Conservation (phyloP, 2,797 vertebrate species). For the Parambassis ranga region DNA sequence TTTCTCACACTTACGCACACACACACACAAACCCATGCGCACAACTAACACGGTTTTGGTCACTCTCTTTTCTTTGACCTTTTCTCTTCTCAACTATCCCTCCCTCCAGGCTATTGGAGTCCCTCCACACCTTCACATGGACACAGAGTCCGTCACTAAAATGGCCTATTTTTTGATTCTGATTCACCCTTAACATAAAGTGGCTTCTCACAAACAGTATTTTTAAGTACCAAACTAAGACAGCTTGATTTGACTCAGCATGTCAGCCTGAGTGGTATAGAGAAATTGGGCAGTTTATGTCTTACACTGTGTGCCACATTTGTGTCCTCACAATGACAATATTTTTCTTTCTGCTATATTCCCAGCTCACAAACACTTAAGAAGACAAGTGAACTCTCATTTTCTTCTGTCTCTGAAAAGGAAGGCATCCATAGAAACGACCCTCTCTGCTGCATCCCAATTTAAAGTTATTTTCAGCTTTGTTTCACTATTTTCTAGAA, state of each 20-base stretch:
- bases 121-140: constrained; percentile 13
- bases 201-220: neutral
- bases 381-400: neutral
- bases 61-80: constrained; percentile 40
- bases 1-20: neutral
- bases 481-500: too few relatives aligned
- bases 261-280: neutral
- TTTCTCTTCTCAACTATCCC: constrained; percentile 17
- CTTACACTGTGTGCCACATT: too few relatives aligned
- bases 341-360: constrained; percentile 1
- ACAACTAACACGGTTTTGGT: neutral
- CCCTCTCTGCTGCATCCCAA: neutral
- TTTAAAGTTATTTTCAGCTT: neutral
- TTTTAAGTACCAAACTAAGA: neutral
- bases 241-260: neutral
- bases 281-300: neutral
- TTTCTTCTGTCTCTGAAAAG: neutral
- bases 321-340: neutral
- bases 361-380: neutral
- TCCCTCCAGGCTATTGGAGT: constrained; percentile 18
- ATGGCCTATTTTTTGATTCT: neutral
- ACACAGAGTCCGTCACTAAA: constrained; percentile 11
- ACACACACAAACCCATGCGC: neutral
- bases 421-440: neutral
- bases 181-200: constrained; percentile 6